A percentile compares a stretch with the other conserved stretches of the same genome.
Evolutionary conservation across 2,797 vertebrate species (phyloP).

Genomic region (Neostethus bicornis): DNA sequence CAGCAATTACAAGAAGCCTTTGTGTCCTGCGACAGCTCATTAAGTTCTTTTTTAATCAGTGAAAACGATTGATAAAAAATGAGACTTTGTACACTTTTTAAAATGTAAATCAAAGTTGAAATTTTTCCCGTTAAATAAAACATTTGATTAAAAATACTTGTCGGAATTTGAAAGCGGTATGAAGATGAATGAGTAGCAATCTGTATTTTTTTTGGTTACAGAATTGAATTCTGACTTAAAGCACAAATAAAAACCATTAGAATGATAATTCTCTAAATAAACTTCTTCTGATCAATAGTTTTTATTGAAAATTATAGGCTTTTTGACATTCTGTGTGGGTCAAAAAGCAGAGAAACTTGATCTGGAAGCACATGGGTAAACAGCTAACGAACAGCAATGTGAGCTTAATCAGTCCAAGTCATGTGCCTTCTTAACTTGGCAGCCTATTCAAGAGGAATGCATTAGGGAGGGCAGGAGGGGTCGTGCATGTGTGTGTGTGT

Average conservation of each 20-base stretch:
- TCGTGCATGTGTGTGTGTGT: conserved; percentile 14
- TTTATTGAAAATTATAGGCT: conserved; percentile 9
- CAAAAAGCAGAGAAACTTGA: conserved; percentile 36
- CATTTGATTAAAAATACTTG: too few species aligned
- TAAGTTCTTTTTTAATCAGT: too few species aligned
- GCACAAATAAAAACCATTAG: neutral
- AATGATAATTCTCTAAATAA: neutral
- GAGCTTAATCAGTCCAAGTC: conserved; percentile 65
- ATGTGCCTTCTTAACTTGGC: conserved; percentile 74
- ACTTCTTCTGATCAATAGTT: neutral
- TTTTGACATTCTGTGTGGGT: conserved; percentile 18
- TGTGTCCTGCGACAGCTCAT: too few species aligned
- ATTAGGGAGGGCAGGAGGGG: conserved; percentile 39
- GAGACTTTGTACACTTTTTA: too few species aligned
- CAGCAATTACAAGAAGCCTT: too few species aligned
- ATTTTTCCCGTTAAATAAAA: too few species aligned
- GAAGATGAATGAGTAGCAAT: too few species aligned
- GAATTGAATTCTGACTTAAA: too few species aligned
- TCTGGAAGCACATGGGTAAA: conserved; percentile 44
- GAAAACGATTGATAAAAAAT: too few species aligned
- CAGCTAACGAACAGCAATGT: conserved; percentile 64
- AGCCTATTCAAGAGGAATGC: conserved; percentile 68
- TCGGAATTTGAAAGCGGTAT: too few species aligned
- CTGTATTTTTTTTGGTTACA: too few species aligned
- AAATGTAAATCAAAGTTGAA: too few species aligned